phyloP scores from a whole-genome alignment of 2,888 invertebrate genomes.

The Autographa pulchrina region DNA sequence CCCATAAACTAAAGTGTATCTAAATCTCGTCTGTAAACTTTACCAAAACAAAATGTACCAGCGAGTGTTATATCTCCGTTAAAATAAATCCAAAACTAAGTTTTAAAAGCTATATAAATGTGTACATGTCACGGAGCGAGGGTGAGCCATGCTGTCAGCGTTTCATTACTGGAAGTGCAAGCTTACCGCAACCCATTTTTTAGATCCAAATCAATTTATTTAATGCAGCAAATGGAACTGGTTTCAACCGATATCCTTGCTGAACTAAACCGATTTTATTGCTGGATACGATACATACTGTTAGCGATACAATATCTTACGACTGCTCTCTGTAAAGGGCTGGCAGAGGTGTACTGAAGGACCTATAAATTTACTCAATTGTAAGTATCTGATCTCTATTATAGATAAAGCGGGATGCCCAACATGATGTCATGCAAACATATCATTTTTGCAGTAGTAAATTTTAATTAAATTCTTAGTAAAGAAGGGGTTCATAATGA shows the following conservation, averaged over 20 bases:
- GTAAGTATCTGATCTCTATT: too few relatives aligned
- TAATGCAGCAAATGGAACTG: slow-evolving; percentile 67
- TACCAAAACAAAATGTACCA: neutral
- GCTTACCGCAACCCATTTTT: slow-evolving; percentile 63
- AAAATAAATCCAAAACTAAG: neutral
- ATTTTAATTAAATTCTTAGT: too few relatives aligned
- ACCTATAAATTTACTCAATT: neutral
- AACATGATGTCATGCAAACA: too few relatives aligned
- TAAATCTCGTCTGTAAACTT: neutral
- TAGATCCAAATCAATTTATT: slow-evolving; percentile 72
- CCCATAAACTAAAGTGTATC: neutral
- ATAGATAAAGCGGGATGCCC: too few relatives aligned
- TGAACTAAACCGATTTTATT: slow-evolving; percentile 41
- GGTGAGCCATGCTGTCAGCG: slow-evolving; percentile 37
- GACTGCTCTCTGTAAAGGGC: neutral
- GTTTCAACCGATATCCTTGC: slow-evolving; percentile 48
- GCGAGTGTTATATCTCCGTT: slow-evolving; percentile 3
- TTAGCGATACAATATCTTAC: neutral
- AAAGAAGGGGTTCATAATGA: too few relatives aligned
- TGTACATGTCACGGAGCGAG: slow-evolving; percentile 18
- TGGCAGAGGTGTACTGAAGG: neutral
- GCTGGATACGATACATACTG: slow-evolving; percentile 33
- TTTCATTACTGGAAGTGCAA: slow-evolving; percentile 72
- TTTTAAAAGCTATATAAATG: slow-evolving; percentile 31
- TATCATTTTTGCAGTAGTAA: too few relatives aligned